Base-by-base conservation (phyloP, 1,140 invertebrate genomes). In the Trichonephila clavipes region DNA sequence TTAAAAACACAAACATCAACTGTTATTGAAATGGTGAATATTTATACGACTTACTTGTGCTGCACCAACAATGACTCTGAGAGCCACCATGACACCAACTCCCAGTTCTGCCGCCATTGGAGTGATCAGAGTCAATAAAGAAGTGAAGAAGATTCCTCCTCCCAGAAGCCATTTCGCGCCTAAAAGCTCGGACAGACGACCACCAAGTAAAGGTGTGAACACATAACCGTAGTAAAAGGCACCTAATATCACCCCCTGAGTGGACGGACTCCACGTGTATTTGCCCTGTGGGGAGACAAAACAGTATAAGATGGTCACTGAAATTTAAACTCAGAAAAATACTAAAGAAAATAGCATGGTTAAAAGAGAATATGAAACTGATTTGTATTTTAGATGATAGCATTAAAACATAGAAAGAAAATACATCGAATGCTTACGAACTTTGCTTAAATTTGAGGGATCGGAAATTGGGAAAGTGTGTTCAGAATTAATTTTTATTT, bases 181-280 rank as follows among this genome's bases (percentile, higher is more conserved):
- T 94, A 97, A 96, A 51, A 97, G 95, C 96, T 98, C 98, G 0
- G 98, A 97, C 81, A 98, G 96, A 88, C 97, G 96, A 2, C 97
- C 98, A 59, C 98, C 98, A 0, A 98, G 98, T 82, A 98, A 96
- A 96, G 98, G 97, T 0, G 97, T 98, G 1, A 98, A 96, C 77
- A 98, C 96, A 95, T 98, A 98, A 8, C 98, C 98, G 97, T 97
- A 98, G 95, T 98, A 98, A 95, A 98, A 98, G n/a, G 97, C 97
- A 51, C 97, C 97, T 69, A 98, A 96, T 94, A 98, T 97, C 93
- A 98, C 96, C 88, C 94, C 94, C 62, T 94, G 94, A 19, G 89
- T 91, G 21, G 94, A 93, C 4, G 94, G 94, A 77, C 82, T 93
- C 94, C 94, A 95, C 6, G 90, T 77, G 34, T 94, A 95, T 44